Base-by-base conservation (phyloP, 2,888 invertebrate genomes). In the Melieria omissa region DNA sequence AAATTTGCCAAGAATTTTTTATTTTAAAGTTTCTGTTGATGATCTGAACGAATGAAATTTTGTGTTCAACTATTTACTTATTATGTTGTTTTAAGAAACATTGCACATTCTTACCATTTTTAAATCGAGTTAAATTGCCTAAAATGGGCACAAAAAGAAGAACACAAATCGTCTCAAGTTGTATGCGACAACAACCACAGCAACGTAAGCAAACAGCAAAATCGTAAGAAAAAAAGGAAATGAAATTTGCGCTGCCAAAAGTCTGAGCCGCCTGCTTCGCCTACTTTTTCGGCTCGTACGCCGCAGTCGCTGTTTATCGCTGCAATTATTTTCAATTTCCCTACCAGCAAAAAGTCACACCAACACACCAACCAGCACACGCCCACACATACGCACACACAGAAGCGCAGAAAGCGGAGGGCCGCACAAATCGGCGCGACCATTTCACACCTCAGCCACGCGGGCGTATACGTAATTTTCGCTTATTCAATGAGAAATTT, bases 251-350 rank as follows among this genome's bases (percentile, higher is more conserved):
- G 57, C 14, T 47, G 41, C 52, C 12, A 12, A 64, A 45, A 61
- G 41, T 14, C 12, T n/a, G 41, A 2, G 12, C 8, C 12, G 5
- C n/a, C 44, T 54, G n/a, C 4, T 45, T 12, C 41, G 12, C 47
- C 41, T 46, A 41, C 10, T 16, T 9, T 5, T 14, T 54, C 46
- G 45, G 14, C 44, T 10, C 29, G 5, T 45, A 44, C 52, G 41
- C 57, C 57, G 46, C 57, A 47, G 46, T 54, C 45, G 29, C 16
- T 71, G 64, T 69, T 72, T 69, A 72, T 55, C 72, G 65, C 72
- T 65, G 55, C 65, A 65, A 72, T 72, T 72, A 72, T 65, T 72
- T 72, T 72, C 72, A 72, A 72, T 72, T 69, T 69, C 65, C 65
- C 63, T 47, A 14, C 55, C 45, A 42, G 12, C 14, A n/a, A 46